phyloP scores from a whole-genome alignment of 2,113 vertebrate genomes.

The Pandion haliaetus region DNA sequence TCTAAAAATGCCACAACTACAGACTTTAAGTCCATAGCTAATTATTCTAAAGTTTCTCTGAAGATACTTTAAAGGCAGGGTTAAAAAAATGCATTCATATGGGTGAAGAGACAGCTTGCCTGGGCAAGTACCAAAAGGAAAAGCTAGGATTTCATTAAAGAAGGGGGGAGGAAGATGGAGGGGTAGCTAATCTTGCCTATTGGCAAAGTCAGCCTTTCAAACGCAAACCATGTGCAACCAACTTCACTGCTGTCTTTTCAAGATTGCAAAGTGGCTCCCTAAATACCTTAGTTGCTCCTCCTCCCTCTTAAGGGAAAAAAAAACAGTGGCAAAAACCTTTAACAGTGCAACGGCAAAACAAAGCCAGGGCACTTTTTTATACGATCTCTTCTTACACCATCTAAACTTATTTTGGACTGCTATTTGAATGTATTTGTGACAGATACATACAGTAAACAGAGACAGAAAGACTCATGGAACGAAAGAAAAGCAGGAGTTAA shows the following conservation, averaged over 20 bases:
- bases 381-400: background rate
- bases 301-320: background rate
- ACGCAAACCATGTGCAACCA: conserved; percentile 5
- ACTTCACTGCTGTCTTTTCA: background rate
- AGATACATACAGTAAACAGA: conserved; percentile 15
- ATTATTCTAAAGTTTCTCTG: conserved; percentile 40
- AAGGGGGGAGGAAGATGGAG: background rate
- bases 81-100: background rate
- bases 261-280: background rate
- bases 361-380: background rate
- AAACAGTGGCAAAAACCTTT: background rate
- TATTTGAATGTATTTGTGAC: conserved; percentile 13
- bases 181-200: conserved; percentile 12
- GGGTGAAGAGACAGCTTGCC: conserved; percentile 6
- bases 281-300: background rate
- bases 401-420: background rate
- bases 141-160: conserved; percentile 26
- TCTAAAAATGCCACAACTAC: conserved; percentile 37
- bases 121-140: conserved; percentile 27
- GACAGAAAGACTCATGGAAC: background rate
- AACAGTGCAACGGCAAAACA: background rate
- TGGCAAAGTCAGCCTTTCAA: conserved; percentile 27
- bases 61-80: background rate
- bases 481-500: background rate
- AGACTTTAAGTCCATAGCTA: background rate